Evolutionary conservation across 37 sponge, comb jelly and placozoan genomes (phyloP).

Genomic region (Aplysina aerophoba): DNA sequence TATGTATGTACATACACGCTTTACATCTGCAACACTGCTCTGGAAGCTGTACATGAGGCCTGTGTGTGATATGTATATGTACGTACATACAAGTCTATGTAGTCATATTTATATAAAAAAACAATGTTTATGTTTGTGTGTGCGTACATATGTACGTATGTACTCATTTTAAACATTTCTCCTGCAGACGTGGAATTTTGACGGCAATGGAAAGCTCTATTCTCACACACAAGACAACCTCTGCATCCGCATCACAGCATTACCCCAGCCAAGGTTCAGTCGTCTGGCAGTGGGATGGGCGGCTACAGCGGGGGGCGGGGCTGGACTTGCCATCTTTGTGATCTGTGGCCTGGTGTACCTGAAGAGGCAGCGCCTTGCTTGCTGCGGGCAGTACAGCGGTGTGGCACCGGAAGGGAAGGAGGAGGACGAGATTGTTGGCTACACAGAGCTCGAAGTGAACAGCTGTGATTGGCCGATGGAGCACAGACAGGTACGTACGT

Average conservation of each 20-base stretch:
- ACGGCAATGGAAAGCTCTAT: no score
- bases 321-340: background rate
- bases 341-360: background rate
- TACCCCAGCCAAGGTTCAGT: background rate
- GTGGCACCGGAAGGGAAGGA: background rate
- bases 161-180: background rate
- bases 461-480: background rate
- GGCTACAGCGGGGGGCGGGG: background rate
- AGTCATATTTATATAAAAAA: no score
- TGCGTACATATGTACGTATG: background rate
- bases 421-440: background rate
- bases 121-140: background rate
- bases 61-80: no score
- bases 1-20: no score
- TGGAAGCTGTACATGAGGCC: no score
- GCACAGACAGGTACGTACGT: constrained; percentile 29
- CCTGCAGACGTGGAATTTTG: no score
- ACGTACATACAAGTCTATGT: no score
- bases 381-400: background rate
- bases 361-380: background rate
- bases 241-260: background rate
- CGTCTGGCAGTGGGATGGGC: background rate
- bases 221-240: no score
- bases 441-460: background rate
- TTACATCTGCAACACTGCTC: no score